A percentile compares a stretch with the other conserved stretches of the same genome.
Evolutionary conservation across 2,113 vertebrate species (phyloP).

Genomic region (Oceanodroma tethys): DNA sequence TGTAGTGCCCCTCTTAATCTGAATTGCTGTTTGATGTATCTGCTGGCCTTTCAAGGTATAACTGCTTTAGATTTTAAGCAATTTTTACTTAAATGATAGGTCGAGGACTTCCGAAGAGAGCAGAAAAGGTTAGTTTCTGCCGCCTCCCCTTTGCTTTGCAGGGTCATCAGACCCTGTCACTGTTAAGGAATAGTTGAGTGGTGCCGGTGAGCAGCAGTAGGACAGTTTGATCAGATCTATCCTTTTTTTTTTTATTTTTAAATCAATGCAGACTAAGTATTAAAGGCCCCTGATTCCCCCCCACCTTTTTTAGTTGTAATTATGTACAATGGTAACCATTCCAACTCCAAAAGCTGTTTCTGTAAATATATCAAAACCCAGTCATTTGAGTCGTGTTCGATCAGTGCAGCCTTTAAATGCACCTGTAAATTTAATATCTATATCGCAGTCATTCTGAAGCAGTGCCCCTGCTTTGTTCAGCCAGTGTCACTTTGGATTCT

Average conservation of each 20-base stretch:
- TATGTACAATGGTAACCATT: neutral
- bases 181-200: neutral
- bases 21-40: neutral
- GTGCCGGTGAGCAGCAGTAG: neutral
- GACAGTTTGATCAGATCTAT: neutral
- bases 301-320: neutral
- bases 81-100: neutral
- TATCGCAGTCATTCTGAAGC: neutral
- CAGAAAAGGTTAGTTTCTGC: neutral
- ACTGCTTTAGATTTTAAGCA: neutral
- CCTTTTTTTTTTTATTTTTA: neutral
- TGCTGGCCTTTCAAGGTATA: neutral
- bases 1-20: neutral
- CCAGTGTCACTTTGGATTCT: neutral
- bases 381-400: neutral
- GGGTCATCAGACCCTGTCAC: neutral
- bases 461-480: neutral
- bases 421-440: rapidly evolving
- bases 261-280: neutral
- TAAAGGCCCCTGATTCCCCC: neutral
- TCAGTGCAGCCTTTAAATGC: neutral
- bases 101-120: neutral
- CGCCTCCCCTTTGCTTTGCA: neutral
- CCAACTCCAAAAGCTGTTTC: neutral
- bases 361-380: neutral